Conservation (phyloP, 64 coral and sea anemone genomes). For the Stichodactyla mertensii region DNA sequence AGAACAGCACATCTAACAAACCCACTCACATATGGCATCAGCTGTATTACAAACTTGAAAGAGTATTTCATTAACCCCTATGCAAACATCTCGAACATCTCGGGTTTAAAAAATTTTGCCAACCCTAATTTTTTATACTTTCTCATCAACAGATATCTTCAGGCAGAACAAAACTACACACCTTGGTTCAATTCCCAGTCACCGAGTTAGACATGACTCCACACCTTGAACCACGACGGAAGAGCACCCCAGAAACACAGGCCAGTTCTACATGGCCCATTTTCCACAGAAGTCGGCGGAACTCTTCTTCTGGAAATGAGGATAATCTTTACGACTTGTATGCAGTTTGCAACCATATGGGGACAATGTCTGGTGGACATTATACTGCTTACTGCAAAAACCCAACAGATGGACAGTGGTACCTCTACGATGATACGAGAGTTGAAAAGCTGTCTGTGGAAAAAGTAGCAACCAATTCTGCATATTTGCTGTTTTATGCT, state of each 20-base stretch:
- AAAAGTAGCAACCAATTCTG: slow-evolving; percentile 57
- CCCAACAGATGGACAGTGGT: slow-evolving; percentile 72
- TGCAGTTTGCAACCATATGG: slow-evolving; percentile 89
- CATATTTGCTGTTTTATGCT: slow-evolving; percentile 87
- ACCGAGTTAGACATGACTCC: slow-evolving; percentile 63
- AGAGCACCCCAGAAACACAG: slow-evolving; percentile 29
- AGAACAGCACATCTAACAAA: no score
- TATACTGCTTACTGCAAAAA: slow-evolving; percentile 93
- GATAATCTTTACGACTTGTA: slow-evolving; percentile 86
- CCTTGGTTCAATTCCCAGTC: slow-evolving; percentile 72
- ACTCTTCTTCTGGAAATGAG: slow-evolving; percentile 27
- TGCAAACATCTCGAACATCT: no score
- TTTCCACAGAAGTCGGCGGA: slow-evolving; percentile 43
- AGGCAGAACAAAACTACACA: slow-evolving; percentile 80
- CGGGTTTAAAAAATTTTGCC: no score
- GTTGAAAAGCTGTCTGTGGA: slow-evolving; percentile 35
- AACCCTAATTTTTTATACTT: neutral
- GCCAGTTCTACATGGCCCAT: slow-evolving; percentile 40
- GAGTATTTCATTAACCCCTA: no score
- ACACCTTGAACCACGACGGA: slow-evolving; percentile 69
- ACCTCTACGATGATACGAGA: slow-evolving; percentile 74
- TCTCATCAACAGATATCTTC: slow-evolving; percentile 34
- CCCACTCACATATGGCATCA: no score
- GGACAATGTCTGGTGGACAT: slow-evolving; percentile 81
- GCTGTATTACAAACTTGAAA: no score